Percentiles rank a stretch among this genome's conserved stretches.
phyloP scores from a whole-genome alignment of 1,140 invertebrate genomes.

The Brachionus rubens region DNA sequence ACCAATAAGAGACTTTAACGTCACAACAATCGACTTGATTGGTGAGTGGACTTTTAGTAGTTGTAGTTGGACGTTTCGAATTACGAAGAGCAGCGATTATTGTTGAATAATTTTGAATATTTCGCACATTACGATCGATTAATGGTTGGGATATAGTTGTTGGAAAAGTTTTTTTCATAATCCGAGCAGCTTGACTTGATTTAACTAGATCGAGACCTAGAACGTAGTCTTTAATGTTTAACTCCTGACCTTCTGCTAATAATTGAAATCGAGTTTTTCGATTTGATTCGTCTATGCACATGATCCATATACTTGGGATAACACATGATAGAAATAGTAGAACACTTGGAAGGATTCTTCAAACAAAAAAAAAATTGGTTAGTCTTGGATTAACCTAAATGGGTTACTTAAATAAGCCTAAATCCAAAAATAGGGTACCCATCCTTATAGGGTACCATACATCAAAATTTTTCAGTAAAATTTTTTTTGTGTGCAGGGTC shows the following conservation, averaged over 20 bases:
- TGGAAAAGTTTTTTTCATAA: not conserved
- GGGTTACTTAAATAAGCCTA: too few relatives aligned
- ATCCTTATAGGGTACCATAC: too few relatives aligned
- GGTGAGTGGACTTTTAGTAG: not conserved
- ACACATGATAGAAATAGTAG: constrained; percentile 43
- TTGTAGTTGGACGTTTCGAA: not conserved
- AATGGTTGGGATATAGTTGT: not conserved
- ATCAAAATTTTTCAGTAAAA: too few relatives aligned
- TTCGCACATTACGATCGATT: not conserved
- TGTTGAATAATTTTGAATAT: not conserved
- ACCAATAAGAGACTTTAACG: constrained; percentile 33
- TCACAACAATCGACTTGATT: constrained; percentile 27
- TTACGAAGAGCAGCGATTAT: not conserved
- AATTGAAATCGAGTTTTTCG: constrained; percentile 25
- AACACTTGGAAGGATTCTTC: constrained; percentile 41
- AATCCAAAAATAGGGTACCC: too few relatives aligned
- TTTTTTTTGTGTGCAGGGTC: too few relatives aligned
- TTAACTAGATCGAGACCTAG: not conserved
- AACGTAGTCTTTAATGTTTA: constrained; percentile 1
- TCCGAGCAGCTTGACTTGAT: too few relatives aligned
- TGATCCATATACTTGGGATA: constrained; percentile 43
- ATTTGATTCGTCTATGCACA: constrained; percentile 22
- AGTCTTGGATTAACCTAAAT: not conserved
- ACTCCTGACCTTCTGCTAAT: constrained; percentile 1
- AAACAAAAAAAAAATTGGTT: not conserved